Conservation (phyloP, 2,113 vertebrate genomes). For the Manacus vitellinus region DNA sequence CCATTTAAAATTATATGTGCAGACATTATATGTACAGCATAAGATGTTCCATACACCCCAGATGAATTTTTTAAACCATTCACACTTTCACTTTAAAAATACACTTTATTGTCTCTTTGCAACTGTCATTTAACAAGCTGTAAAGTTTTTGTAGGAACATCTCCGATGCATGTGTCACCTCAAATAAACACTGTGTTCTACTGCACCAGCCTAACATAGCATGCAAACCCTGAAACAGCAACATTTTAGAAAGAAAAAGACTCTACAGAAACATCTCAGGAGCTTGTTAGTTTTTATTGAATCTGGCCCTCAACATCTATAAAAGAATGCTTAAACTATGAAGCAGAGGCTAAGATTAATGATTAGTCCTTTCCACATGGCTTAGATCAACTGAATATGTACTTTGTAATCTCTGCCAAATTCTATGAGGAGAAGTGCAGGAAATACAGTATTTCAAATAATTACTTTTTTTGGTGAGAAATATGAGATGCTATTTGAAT, state of each 20-base stretch:
- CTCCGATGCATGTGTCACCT: background rate
- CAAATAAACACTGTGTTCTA: background rate
- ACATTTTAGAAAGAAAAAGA: background rate
- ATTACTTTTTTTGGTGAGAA: background rate
- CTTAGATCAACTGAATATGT: background rate
- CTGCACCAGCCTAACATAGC: background rate
- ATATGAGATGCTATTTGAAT: background rate
- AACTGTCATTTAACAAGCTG: background rate
- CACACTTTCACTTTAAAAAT: background rate
- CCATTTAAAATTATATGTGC: background rate
- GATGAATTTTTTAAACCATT: background rate
- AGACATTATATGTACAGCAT: background rate
- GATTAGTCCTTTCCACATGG: background rate
- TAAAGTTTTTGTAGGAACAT: background rate
- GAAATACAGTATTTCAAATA: background rate
- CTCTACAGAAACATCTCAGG: background rate
- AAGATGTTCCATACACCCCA: background rate
- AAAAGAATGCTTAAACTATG: background rate
- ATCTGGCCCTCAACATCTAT: background rate
- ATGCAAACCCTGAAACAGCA: background rate
- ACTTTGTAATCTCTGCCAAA: conserved; percentile 12
- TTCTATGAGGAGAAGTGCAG: background rate
- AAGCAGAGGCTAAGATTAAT: conserved; percentile 8
- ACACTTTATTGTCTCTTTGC: background rate
- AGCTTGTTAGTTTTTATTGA: background rate